Evolutionary conservation across 2,113 vertebrate genomes (phyloP).

Genomic region (Castor canadensis): DNA sequence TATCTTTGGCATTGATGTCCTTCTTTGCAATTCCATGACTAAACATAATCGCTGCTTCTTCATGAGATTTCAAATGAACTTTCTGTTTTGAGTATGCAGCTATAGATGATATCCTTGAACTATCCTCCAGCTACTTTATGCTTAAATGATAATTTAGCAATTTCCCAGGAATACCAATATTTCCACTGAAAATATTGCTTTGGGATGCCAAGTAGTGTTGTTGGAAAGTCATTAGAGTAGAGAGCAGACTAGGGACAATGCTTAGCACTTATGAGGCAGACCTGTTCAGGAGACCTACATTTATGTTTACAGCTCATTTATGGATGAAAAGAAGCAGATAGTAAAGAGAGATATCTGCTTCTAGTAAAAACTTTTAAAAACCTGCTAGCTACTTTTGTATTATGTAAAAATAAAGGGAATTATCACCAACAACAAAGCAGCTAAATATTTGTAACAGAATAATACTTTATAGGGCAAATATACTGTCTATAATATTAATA

Average conservation of each 20-base stretch:
- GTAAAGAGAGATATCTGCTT: neutral
- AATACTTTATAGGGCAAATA: slow-evolving; percentile 44
- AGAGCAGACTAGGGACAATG: neutral
- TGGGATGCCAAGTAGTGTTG: neutral
- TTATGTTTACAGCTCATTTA: slow-evolving; percentile 14
- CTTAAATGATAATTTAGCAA: slow-evolving; percentile 23
- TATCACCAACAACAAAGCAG: neutral
- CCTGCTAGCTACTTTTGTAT: neutral
- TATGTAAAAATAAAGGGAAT: slow-evolving; percentile 51
- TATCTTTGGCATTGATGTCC: neutral
- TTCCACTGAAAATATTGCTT: neutral
- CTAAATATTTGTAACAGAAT: slow-evolving; percentile 20
- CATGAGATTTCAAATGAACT: neutral
- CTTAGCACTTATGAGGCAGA: neutral
- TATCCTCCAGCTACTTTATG: neutral
- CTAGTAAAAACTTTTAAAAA: neutral
- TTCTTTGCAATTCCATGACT: neutral
- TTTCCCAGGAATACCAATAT: neutral
- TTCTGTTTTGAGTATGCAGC: neutral
- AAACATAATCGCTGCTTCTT: neutral
- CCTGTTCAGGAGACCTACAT: neutral
- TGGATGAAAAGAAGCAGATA: slow-evolving; percentile 37
- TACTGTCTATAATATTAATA: slow-evolving; percentile 45
- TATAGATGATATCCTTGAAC: slow-evolving; percentile 4
- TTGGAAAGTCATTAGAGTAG: neutral